These are phyloP conservation scores for Podilymbus podiceps DNA, from an alignment of 2,113 vertebrate species.

Conservation along the genomic window DNA sequence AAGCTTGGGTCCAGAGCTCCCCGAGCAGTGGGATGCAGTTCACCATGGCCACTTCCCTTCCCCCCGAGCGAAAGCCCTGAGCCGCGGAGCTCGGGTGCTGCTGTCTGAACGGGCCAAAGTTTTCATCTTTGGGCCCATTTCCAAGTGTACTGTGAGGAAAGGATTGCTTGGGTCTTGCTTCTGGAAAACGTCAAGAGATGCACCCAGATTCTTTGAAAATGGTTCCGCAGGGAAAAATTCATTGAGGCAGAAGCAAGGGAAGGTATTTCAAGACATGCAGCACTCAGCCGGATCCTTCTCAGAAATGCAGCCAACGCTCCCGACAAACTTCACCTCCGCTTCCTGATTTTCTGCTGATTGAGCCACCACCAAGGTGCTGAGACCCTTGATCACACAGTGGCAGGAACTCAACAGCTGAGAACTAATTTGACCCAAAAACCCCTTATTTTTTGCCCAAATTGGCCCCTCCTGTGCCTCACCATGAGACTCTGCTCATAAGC, in stretches of 20 bases:
- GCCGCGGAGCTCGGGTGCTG: background rate
- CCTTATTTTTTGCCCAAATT: background rate
- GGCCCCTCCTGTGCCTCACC: background rate
- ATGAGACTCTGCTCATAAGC: background rate
- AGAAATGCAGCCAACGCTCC: background rate
- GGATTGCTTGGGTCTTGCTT: background rate
- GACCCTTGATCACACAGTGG: background rate
- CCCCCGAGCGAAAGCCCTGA: background rate
- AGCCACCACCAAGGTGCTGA: background rate
- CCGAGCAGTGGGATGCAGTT: fast-evolving
- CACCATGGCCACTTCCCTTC: background rate
- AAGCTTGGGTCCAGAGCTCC: background rate
- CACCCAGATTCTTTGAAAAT: background rate
- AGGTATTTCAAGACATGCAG: background rate
- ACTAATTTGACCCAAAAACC: fast-evolving
- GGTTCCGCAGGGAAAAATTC: fast-evolving
- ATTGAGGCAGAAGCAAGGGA: background rate
- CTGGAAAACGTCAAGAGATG: background rate
- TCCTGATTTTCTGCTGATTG: background rate
- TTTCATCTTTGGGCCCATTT: background rate
- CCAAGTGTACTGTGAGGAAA: background rate
- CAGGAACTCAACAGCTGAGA: background rate
- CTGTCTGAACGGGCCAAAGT: background rate
- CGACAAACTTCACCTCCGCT: background rate
- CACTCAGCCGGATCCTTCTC: background rate